Base-by-base conservation (phyloP, 2,888 invertebrate species). In the Spodoptera littoralis region DNA sequence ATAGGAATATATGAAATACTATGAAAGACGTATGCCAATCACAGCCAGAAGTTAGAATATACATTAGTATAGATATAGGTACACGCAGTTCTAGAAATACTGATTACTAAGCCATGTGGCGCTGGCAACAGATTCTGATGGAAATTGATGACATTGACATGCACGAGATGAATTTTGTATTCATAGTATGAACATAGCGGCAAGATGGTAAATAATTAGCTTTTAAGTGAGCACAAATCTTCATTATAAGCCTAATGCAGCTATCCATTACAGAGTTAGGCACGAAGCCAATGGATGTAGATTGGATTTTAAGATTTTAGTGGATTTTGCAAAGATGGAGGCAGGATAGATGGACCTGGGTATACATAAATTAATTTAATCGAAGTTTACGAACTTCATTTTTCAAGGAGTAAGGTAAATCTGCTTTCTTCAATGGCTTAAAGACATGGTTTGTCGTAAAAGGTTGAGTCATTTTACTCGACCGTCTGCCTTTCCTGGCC, bases 121-220 rank as follows among this genome's bases (percentile, higher is more conserved):
- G 54, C 76, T 77, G 77, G 67, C 77, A 78, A 76, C 77, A 56
- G 60, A 41, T 73, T 52, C 79, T 73, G 69, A 74, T 61, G 73
- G 61, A 81, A 76, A 86, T 84, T 81, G 71, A 84, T 84, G 80
- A 77, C 83, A 84, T 82, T 80, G 85, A 78, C 80, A 73, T 43
- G 59, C 45, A 47, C 45, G 41, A 59, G 27, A 56, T 68, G 54
- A 56, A 45, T 45, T 12, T 36, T 36, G 36, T 36, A 36, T 44
- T 52, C 12, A 68, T 53, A 52, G 36, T 36, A 9, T 36, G 36
- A 36, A 41, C 44, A 30, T 36, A 48, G 27, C 12, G 9, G 45
- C 11, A 30, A 8, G 12, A 6, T 46, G 42, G 11, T 49, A 44
- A 72, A 30, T 56, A 59, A 73, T 62, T 48, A 36, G 30, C 24